Percentiles rank a stretch among this genome's conserved stretches.
phyloP scores from a whole-genome alignment of 92 coral and sea anemone genomes.

The Meandrina meandrites region DNA sequence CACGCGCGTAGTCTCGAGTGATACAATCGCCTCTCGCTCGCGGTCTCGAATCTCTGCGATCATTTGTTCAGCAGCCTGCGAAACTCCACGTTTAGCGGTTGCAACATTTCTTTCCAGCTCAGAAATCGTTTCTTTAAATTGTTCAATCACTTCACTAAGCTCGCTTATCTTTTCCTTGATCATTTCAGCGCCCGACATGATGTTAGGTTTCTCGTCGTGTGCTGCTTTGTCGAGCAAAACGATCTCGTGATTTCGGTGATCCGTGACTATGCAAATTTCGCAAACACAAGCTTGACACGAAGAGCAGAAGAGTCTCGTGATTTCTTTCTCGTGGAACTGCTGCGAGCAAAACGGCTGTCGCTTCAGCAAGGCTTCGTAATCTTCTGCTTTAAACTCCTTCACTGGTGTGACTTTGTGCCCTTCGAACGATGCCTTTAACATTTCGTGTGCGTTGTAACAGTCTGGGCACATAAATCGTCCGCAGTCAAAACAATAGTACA shows the following conservation, averaged over 20 bases:
- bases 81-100: constrained; percentile 2
- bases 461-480: constrained; percentile 26
- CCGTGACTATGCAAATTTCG: constrained; percentile 2
- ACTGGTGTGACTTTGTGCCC: background rate
- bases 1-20: background rate
- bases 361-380: constrained; percentile 10
- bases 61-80: background rate
- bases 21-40: background rate
- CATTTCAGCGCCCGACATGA: background rate
- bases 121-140: background rate
- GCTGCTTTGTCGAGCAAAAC: constrained; percentile 6
- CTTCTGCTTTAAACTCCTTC: background rate
- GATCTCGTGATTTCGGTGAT: constrained; percentile 12
- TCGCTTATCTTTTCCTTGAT: background rate
- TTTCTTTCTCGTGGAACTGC: constrained; percentile 21
- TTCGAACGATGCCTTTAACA: background rate
- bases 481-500: constrained; percentile 24
- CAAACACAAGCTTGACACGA: constrained; percentile 26
- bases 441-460: constrained; percentile 33
- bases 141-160: background rate
- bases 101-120: background rate
- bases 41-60: background rate
- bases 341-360: constrained; percentile 15
- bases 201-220: background rate
- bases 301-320: background rate